Base-by-base conservation (phyloP, 2,888 invertebrate genomes). In the Philonicus albiceps region DNA sequence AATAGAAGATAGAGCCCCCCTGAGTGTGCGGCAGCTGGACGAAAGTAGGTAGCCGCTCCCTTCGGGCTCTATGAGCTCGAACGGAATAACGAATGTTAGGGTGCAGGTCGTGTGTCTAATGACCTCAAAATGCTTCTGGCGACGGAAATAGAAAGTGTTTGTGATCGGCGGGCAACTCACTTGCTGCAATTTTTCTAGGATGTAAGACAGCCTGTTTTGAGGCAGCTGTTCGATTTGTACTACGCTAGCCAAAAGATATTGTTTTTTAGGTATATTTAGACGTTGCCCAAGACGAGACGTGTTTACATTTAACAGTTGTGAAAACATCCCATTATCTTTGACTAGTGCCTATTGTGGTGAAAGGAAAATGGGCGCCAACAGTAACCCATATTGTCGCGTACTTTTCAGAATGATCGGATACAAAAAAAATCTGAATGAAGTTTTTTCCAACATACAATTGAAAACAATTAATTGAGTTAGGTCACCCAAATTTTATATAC, bases 291-390 rank as follows among this genome's bases (percentile, higher is more conserved):
- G 64, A 81, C 55, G 34, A 83, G 19, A 19, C 53, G 11, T 83
- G 81, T 83, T 83, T 83, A 83, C 81, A 8, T 55, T n/a, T 19
- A 55, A 64, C 81, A 83, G 64, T 83, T 83, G 81, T 83, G 64
- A 83, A 83, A 83, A 83, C 64, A 11, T 27, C 64, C 64, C 64
- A 64, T 49, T 49, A 64, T 64, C 27, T 64, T 11, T 64, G 11
- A 4, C 8, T 64, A 27, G 8, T 19, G n/a, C 19, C 75, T 8
- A 22, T 64, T 64, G 11, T 8, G 64, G 27, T 64, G 19, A 64
- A 22, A 64, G 64, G 64, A 27, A 64, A 64, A 3, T 64, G 19
- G 64, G 27, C 64, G 64, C 64, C 64, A 64, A 64, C 64, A 13
- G 22, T 64, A 64, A 8, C 22, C 22, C 22, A 64, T 64, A 11